Evolutionary conservation across 2,113 vertebrate species (phyloP), one percentile per base, ranked within the genome.

Genomic region (Nannobrachium achirus): DNA sequence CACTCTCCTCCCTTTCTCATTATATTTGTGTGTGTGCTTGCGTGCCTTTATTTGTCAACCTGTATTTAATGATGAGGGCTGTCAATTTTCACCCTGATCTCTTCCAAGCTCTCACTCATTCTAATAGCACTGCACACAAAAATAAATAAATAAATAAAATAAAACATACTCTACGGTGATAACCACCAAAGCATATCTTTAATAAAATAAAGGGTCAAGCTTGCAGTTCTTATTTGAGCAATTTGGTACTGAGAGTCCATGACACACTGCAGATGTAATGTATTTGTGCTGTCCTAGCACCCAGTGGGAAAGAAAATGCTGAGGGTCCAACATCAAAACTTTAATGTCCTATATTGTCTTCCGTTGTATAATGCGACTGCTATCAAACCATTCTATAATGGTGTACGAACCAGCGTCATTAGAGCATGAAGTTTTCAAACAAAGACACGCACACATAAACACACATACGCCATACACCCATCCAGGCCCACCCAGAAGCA

Each of bases 401-500:
- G 14, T 11, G 14, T 6, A n/a, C 3, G 45, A 48, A 48, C 11
- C 11, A 4, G 6, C 11, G 45, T 14, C 3, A 6, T n/a, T 20
- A 5, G 20, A 33, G 52, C 52, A 55, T 38, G 52, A 55, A 13
- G 4, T 48, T n/a, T 14, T 11, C 45, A 48, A 14, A 48, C 10
- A 48, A 6, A 42, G 15, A 16, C n/a, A 59, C 56, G 42, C 39
- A 42, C 40, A 11, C n/a, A 40, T 8, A n/a, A 13, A 39, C 13
- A 57, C 25, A n/a, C 33, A n/a, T 7, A 18, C 15, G 10, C 6
- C 20, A 8, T 46, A 15, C 41, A 63, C 33, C 59, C 49, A 78
- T 64, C 59, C 49, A 78, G 61, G 38, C 19, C 55, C 71, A 56
- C 40, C 56, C 53, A 56, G 18, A 57, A 80, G 58, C 52, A n/a